Evolutionary conservation across 2,797 vertebrate species (phyloP).

Genomic region (Discoglossus pictus): DNA sequence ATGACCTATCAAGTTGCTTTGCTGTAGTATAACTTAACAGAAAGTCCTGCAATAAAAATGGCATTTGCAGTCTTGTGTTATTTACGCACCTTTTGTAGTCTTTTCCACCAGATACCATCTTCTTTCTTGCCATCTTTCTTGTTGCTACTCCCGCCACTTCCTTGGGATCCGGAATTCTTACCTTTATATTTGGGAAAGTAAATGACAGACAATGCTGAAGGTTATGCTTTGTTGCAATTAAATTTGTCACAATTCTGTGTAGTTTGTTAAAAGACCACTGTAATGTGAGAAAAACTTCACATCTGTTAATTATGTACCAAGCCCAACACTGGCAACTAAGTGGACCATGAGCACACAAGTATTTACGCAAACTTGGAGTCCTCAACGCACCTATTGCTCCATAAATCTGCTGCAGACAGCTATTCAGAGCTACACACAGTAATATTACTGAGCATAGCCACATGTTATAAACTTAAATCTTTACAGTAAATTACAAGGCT

Average conservation of each 20-base stretch:
- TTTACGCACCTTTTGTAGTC: conserved; percentile 72
- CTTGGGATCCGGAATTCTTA: conserved; percentile 55
- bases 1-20: neutral
- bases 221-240: neutral
- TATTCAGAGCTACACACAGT: no score
- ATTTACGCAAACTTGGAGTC: no score
- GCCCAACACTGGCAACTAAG: neutral
- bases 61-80: neutral
- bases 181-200: conserved; percentile 58
- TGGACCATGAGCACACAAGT: no score
- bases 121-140: conserved; percentile 59
- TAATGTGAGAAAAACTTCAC: neutral
- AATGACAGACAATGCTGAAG: neutral
- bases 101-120: conserved; percentile 69
- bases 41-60: no score
- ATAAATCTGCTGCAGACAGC: no score
- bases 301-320: no score
- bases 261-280: neutral
- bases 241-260: no score
- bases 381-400: no score
- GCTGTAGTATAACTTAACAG: no score
- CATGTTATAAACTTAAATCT: no score
- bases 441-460: no score
- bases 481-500: no score
- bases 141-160: conserved; percentile 46